Base-by-base conservation (phyloP, 2,113 vertebrate genomes). In the Amblyopsis rosae region DNA sequence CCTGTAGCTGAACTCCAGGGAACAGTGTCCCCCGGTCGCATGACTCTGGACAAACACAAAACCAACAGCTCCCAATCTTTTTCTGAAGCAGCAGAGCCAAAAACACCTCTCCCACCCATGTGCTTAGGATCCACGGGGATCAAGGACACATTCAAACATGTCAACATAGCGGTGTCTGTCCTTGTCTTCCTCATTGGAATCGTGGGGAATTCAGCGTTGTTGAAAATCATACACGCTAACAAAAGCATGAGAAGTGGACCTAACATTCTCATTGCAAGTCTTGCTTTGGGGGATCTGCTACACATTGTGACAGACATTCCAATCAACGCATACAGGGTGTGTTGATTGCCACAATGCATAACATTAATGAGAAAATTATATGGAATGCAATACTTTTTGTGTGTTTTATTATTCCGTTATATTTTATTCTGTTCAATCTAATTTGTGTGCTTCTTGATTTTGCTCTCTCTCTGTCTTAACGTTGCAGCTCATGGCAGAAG, bases 231-330 rank as follows among this genome's bases (percentile, higher is more conserved):
- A 85, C 95, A 95, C 75, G 92, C 91, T 77, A 96, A 98, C 91
- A 95, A 95, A 87, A 91, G 92, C 87, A 96, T 96, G 95, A 90
- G 95, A 70, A 98, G 94, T 0, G 93, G 96, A 5, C 95, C 95
- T 2, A 96, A 96, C 73, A 91, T 97, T 73, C 87, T 98, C 65
- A 97, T 98, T 26, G 95, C 94, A 13, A 96, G 95, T 78, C 89
- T 98, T 65, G 96, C 96, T 3, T 75, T 96, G 62, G 96, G 96
- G 6, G 95, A 98, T 79, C 87, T 98, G 19, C 87, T 98, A 0
- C 96, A 96, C 77, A 93, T 98, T 80, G 57, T 95, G 76, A 95
- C 98, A 32, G 95, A 95, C 81, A 94, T 98, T 72, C 96, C 96
- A 70, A 91, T 97, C 90, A 95, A 87, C 10, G 87, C 94, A 12